Percentiles rank a stretch among this genome's conserved stretches.
Evolutionary conservation across 1,140 invertebrate species (phyloP).

Genomic region (Cydia pomonella): DNA sequence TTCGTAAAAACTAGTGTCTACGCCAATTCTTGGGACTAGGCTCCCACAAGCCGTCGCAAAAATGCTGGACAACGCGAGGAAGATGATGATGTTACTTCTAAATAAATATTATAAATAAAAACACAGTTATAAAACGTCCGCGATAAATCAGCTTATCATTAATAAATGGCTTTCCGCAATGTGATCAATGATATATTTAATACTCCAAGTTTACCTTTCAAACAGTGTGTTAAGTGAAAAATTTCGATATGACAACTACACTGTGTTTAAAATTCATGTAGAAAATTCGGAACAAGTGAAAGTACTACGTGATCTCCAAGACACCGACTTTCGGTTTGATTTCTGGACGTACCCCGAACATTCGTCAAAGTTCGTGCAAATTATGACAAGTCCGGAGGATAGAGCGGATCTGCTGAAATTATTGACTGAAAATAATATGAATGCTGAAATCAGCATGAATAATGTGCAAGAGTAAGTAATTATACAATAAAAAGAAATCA

Average conservation of each 20-base stretch:
- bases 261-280: constrained; percentile 37
- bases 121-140: too few species aligned
- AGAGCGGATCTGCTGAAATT: constrained; percentile 55
- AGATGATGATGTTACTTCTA: too few species aligned
- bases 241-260: constrained; percentile 40
- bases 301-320: constrained; percentile 51
- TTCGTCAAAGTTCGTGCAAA: constrained; percentile 49
- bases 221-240: constrained; percentile 31
- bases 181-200: not conserved
- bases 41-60: too few species aligned
- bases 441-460: constrained; percentile 51
- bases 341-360: constrained; percentile 61
- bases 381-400: constrained; percentile 58
- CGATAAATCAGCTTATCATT: not conserved
- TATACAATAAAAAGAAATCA: not conserved
- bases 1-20: too few species aligned
- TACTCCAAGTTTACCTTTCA: not conserved
- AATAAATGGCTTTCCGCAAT: not conserved
- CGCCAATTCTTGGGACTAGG: too few species aligned
- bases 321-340: constrained; percentile 50
- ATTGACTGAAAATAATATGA: constrained; percentile 50
- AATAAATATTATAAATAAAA: too few species aligned
- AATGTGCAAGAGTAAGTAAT: constrained; percentile 72
- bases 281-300: constrained; percentile 44
- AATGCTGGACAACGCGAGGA: too few species aligned